Base-by-base conservation (phyloP, 2,797 vertebrate genomes). In the Allochrocebus solatus region DNA sequence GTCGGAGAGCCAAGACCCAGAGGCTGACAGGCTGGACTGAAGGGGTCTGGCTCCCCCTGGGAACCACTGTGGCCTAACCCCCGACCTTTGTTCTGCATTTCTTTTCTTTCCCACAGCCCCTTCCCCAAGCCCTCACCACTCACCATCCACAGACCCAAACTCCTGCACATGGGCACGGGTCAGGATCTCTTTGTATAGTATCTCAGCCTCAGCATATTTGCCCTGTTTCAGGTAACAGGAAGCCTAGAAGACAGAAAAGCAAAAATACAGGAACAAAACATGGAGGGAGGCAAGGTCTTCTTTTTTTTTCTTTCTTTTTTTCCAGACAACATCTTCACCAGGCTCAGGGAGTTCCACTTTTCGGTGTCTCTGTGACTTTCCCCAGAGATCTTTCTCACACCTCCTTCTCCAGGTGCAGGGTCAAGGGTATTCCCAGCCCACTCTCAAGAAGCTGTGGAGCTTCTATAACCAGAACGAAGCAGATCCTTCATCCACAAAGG, bases 221-320 rank as follows among this genome's bases (percentile, higher is more conserved):
- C 99, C 99, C 98, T 99, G 99, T 98, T 99, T 99, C 98, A 99
- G 99, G 97, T 99, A 99, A 98, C 99, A 99, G 97, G 99, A 99
- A 7, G 99, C 99, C 99, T 99, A 97, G 59, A 95, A 95, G 2
- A 88, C 8, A 92, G 76, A 61, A 61, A 79, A 90, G 74, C 64
- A 93, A 94, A 96, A 84, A 96, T 48, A 76, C 55, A 57, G 26
- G 43, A 96, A 10, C 5, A 75, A 81, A 67, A 91, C 28, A 39
- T 22, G 14, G 64, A 92, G 39, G 36, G 59, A 87, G 48, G 64
- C 24, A 30, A 84, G 33, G 16, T 19, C 8, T 67, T n/a, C 19
- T n/a, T 67, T 33, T 67, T 64, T 22, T 22, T 55, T 0, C 13
- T 7, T 0, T 14, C 1, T 33, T 17, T 4, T 64, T 67, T 67